Conservation (phyloP, 2,113 vertebrate species). For the Centropus unirufus region DNA sequence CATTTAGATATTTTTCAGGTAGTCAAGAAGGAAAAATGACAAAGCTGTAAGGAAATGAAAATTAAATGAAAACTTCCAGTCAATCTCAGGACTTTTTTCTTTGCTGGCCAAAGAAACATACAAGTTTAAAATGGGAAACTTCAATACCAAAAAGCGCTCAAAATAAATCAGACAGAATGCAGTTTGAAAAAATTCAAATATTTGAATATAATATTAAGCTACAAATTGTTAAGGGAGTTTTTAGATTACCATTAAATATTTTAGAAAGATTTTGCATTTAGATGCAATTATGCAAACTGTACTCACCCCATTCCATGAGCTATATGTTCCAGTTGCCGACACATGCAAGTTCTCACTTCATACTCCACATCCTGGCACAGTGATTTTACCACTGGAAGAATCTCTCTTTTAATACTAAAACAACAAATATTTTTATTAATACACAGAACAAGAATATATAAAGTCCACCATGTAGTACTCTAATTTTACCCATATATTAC, state of each 20-base stretch:
- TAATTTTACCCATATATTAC: background rate
- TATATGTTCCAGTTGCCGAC: constrained; percentile 90
- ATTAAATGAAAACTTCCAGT: background rate
- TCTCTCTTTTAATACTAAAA: constrained; percentile 89
- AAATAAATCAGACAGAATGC: background rate
- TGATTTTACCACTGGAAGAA: constrained; percentile 90
- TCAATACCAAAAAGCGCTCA: background rate
- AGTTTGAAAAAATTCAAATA: background rate
- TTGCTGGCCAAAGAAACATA: background rate
- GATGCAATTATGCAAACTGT: background rate
- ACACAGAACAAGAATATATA: background rate
- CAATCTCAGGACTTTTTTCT: background rate
- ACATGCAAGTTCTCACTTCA: constrained; percentile 93
- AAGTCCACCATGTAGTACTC: background rate
- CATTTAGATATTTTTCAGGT: background rate
- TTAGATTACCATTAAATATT: background rate
- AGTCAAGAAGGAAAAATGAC: background rate
- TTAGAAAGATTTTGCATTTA: background rate
- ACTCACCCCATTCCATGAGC: constrained; percentile 90
- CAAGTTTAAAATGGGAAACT: background rate
- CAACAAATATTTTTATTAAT: background rate
- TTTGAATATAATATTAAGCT: background rate
- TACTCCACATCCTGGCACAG: constrained; percentile 92
- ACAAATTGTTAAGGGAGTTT: background rate
- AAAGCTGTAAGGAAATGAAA: background rate